Evolutionary conservation across 2,888 invertebrate species (phyloP).

Genomic region (Synergus laeviventris): DNA sequence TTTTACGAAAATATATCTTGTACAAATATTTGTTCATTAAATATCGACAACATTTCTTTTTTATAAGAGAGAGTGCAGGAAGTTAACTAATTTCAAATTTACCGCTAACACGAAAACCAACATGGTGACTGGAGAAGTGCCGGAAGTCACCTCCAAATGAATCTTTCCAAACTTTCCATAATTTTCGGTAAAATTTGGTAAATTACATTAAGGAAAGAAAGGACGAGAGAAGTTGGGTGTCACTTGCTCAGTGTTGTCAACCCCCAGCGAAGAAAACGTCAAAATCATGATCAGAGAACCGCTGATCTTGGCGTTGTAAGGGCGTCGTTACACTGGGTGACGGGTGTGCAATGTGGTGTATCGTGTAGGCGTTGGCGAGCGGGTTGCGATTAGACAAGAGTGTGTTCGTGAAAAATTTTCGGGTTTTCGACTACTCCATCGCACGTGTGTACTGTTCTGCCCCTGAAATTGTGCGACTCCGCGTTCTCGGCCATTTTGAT

Average conservation of each 20-base stretch:
- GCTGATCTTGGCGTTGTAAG: constrained; percentile 42
- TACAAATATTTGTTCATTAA: too few relatives aligned
- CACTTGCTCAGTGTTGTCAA: constrained; percentile 24
- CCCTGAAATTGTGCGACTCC: constrained; percentile 12
- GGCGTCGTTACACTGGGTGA: constrained; percentile 50
- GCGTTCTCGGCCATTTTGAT: constrained; percentile 35
- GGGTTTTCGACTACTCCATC: constrained; percentile 4
- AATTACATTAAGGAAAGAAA: too few relatives aligned
- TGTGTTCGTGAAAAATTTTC: constrained; percentile 24
- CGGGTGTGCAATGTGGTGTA: constrained; percentile 51
- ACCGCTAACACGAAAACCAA: background rate
- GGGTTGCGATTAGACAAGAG: constrained; percentile 48
- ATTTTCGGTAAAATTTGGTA: constrained; percentile 6
- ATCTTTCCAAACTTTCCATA: background rate
- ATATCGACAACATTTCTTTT: too few relatives aligned
- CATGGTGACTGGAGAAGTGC: background rate
- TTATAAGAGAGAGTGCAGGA: too few relatives aligned
- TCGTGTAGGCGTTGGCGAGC: constrained; percentile 57
- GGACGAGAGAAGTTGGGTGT: constrained; percentile 14
- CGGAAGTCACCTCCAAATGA: background rate
- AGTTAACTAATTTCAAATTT: background rate
- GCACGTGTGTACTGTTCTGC: constrained; percentile 1
- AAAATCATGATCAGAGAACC: constrained; percentile 24
- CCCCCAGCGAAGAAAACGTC: constrained; percentile 17
- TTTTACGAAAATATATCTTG: too few relatives aligned